These are phyloP conservation scores for Crotalus helleri DNA, from an alignment of 2,113 vertebrate genomes.

Conservation along the genomic window DNA sequence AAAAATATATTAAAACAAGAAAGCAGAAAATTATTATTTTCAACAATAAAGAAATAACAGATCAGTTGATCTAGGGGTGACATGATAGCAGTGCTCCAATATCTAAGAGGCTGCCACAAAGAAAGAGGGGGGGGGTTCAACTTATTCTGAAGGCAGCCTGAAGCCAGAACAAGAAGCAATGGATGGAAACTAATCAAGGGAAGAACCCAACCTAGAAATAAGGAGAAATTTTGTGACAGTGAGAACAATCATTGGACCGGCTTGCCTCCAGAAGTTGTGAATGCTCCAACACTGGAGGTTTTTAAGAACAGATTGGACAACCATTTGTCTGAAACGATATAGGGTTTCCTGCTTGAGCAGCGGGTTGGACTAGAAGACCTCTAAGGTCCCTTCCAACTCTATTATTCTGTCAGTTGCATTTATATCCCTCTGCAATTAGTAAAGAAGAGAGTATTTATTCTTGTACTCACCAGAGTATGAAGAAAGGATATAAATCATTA, in stretches of 20 bases:
- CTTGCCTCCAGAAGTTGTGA: neutral
- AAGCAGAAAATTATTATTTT: neutral
- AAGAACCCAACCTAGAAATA: neutral
- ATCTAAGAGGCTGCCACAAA: neutral
- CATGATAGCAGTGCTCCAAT: neutral
- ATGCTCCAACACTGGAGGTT: neutral
- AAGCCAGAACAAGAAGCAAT: neutral
- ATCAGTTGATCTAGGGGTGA: neutral
- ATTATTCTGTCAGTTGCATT: neutral
- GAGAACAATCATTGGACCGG: neutral
- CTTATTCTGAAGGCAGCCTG: neutral
- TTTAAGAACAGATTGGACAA: neutral
- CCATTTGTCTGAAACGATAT: neutral
- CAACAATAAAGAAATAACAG: neutral
- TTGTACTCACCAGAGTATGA: neutral
- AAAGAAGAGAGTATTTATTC: neutral
- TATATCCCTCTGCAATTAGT: rapidly evolving
- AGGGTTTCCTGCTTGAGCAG: too few relatives aligned
- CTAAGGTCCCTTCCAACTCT: too few relatives aligned
- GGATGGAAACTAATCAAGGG: neutral
- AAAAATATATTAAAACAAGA: neutral
- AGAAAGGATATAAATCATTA: neutral
- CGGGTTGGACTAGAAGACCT: too few relatives aligned
- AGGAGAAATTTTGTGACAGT: neutral
- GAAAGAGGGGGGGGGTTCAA: too few relatives aligned